These are phyloP conservation scores for Pseudomyrmex gracilis DNA, from an alignment of 1,140 invertebrate genomes.

Conservation along the genomic window DNA sequence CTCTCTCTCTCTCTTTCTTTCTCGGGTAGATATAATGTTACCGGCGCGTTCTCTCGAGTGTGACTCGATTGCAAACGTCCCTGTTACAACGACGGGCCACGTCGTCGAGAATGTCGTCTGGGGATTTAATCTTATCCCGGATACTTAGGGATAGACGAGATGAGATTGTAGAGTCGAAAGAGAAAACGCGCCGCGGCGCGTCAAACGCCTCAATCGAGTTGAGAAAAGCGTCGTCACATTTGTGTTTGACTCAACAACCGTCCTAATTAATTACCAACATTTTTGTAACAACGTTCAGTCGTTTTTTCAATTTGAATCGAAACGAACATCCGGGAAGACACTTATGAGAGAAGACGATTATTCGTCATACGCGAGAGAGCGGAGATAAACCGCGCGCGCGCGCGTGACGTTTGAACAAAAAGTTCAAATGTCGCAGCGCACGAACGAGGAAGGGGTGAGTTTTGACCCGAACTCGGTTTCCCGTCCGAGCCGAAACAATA, in stretches of 20 bases:
- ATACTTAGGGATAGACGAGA: slow-evolving; percentile 64
- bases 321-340: not conserved
- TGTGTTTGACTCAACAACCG: too few species aligned
- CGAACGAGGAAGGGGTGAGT: slow-evolving; percentile 28
- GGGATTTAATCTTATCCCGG: slow-evolving; percentile 74
- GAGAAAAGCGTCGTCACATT: too few species aligned
- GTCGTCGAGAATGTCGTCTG: slow-evolving; percentile 58
- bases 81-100: slow-evolving; percentile 60
- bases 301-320: too few species aligned
- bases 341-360: not conserved
- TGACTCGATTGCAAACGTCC: slow-evolving; percentile 78
- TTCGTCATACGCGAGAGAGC: not conserved
- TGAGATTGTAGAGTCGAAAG: slow-evolving; percentile 65
- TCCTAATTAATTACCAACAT: too few species aligned
- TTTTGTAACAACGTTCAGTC: too few species aligned
- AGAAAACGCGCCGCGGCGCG: slow-evolving; percentile 35
- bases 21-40: slow-evolving; percentile 75
- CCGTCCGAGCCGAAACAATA: slow-evolving; percentile 80
- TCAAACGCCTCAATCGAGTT: not conserved
- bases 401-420: slow-evolving; percentile 21
- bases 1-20: too few species aligned
- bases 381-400: not conserved
- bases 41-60: slow-evolving; percentile 72
- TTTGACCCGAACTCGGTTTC: slow-evolving; percentile 62
- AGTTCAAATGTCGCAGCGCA: slow-evolving; percentile 80